Evolutionary conservation across 2,888 invertebrate genomes (phyloP), one percentile per base, ranked within the genome.

Genomic region (Nomada lathburiana): DNA sequence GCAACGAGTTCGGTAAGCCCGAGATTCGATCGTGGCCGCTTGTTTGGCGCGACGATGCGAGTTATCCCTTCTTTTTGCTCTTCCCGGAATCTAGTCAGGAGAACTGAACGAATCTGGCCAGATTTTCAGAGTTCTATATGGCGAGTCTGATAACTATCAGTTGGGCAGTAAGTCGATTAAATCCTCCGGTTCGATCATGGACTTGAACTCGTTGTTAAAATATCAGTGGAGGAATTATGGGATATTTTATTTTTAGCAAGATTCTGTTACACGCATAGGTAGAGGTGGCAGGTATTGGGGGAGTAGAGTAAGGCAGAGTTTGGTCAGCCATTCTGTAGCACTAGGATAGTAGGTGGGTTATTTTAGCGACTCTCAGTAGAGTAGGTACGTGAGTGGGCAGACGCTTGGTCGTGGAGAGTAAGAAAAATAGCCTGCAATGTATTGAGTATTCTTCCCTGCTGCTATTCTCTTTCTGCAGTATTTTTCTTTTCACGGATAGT

Each of bases 1-100:
- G 78, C 65, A 78, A 83, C 78, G 83, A 74, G 74, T 74, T 68
- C 36, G 83, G 83, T 82, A 78, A 83, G 83, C 83, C 69, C 63
- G 44, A 78, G 74, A 82, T 82, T 82, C 83, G 83, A 83, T 83
- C 77, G 77, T 13, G 44, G 53, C 59, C 50, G 50, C 68, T 23
- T 20, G 44, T 55, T 63, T 42, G 42, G 29, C 36, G 65, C 47
- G 69, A 70, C 57, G 57, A 23, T 29, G 63, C 59, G 47, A 53
- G 63, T 55, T 50, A 74, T 36, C 62, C 47, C 55, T 64, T 63
- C 63, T 64, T 73, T 73, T 57, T 23, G 23, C 42, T 55, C 47
- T 23, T 26, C 57, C n/a, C 57, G 1, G 2, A 7, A 4, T n/a
- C 26, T n/a, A 13, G 18, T 10, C 23, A n/a, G 50, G 50, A 36